Evolutionary conservation across 92 coral and sea anemone species (phyloP), one percentile per base, ranked within the genome.

Genomic region (Pocillopora meandrina): DNA sequence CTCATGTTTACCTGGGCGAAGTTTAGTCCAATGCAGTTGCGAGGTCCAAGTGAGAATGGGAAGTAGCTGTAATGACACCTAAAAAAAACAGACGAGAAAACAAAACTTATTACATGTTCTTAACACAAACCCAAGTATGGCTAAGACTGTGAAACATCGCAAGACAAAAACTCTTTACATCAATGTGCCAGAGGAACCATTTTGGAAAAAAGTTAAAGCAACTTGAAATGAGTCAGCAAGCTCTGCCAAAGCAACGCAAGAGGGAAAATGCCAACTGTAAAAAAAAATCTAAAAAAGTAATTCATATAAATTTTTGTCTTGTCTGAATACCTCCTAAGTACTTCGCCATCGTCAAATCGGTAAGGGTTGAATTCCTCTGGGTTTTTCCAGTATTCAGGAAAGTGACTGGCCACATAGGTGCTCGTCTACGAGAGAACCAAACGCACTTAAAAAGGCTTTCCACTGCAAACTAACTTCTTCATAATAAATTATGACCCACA

Each of bases 11-110:
- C 95, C 89, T 80, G 89, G 2, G 98, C 98, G 65, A 95, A 95
- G 73, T 93, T 90, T 77, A 91, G 96, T 33, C 98, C 98, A 66
- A 95, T 93, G 79, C 98, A 95, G 87, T 91, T 95, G 21, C 98
- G 87, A 14, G 98, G 98, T 18, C 98, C 98, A 42, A 93, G 92
- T 20, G 98, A 93, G 82, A 95, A 95, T 21, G 98, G 98, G 42
- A 95, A 95, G 70, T 87, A 92, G 26, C 88, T 87, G 75, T 74
- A 91, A 76, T 89, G 93, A 35, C 92, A 87, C 85, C 91, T 92
- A 84, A 5, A 77, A 5, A 77, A 11, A 21, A 59, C 49, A 61
- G 19, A 67, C 69, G 26, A 42, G 49, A 18, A 80, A 33, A 61
- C 1, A 12, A 62, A 56, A 56, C 23, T 10, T n/a, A 66, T 11